Conservation (phyloP, 1,140 invertebrate species). For the Eulimnadia texana region DNA sequence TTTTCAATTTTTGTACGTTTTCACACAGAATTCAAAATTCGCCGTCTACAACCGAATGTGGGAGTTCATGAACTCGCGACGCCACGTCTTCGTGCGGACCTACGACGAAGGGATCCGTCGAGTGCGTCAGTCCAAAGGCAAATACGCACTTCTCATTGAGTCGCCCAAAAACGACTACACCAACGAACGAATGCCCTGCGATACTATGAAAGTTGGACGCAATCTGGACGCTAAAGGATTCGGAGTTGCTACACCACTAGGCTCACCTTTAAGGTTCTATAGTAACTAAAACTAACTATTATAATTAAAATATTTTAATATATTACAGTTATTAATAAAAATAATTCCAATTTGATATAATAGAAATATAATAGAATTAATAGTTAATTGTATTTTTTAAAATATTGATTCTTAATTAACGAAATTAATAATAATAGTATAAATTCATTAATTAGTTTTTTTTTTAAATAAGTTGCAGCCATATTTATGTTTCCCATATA, state of each 20-base stretch:
- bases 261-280: conserved; percentile 69
- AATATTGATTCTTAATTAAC: no score
- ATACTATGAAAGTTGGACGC: conserved; percentile 86
- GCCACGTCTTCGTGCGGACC: conserved; percentile 62
- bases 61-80: conserved; percentile 79
- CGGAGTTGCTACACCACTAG: conserved; percentile 78
- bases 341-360: no score
- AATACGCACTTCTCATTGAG: conserved; percentile 89
- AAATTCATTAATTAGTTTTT: no score
- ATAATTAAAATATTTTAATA: no score
- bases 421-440: no score
- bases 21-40: conserved; percentile 77
- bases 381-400: no score
- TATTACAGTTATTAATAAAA: no score
- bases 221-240: conserved; percentile 88
- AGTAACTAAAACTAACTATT: neutral
- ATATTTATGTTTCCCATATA: no score
- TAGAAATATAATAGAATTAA: no score
- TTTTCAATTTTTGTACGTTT: no score
- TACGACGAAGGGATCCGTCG: conserved; percentile 72
- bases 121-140: conserved; percentile 67
- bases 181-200: conserved; percentile 82
- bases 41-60: conserved; percentile 86
- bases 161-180: conserved; percentile 89
- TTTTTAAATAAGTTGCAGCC: no score